Base-by-base conservation (phyloP, 2,888 invertebrate genomes). In the Nebria salina region DNA sequence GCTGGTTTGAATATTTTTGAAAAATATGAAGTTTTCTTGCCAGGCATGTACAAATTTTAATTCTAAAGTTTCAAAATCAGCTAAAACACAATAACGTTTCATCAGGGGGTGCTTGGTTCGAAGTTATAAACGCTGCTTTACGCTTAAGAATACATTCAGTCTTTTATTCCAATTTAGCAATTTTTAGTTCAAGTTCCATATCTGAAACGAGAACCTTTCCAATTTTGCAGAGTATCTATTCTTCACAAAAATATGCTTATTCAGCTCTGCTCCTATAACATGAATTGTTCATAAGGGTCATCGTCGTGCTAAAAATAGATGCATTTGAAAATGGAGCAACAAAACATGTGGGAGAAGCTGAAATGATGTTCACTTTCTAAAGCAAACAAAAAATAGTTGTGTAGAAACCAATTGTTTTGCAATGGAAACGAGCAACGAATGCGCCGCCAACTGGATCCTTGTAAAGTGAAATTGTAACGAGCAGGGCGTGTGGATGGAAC, bases 401-500 rank as follows among this genome's bases (percentile, higher is more conserved):
- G 54, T 54, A 54, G 13, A 54, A 54, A 13, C 13, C 54, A 13
- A 54, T 54, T 54, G 54, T 54, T 54, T 54, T 54, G 54, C 6
- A 54, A 54, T 54, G 54, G 54, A 54, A 54, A 54, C 54, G 54
- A 54, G 54, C 13, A 34, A 34, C 13, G 54, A 8, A 8, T 13
- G 6, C 54, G 54, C 54, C 54, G 54, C 54, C 54, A 13, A 54
- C 54, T 54, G 54, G 54, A 54, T 54, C 54, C 7, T 3, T 13
- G 54, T 54, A 54, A 54, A 54, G 54, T 54, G 54, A 54, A 54
- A 54, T 54, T 54, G 54, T 54, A 54, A 54, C 54, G 54, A 54
- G 54, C 54, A 54, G 7, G 54, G 54, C 54, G 54, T 54, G 54
- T 54, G 54, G 54, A 13, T 54, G 8, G 54, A 54, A 4, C 4